Conservation (phyloP, 2,888 invertebrate genomes). For the Brachynemurus nebulosus region DNA sequence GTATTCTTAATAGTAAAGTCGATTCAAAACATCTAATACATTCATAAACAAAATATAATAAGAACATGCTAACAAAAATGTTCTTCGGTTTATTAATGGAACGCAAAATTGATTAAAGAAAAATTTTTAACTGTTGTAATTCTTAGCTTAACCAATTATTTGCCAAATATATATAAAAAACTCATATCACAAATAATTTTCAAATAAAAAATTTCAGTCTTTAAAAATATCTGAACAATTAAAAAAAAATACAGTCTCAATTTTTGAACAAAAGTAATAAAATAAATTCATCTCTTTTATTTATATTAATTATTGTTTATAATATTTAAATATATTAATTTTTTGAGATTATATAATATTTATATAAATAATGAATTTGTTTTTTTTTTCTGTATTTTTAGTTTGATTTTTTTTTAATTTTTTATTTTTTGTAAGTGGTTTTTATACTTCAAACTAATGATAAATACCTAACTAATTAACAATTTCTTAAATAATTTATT, state of each 20-base stretch:
- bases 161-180: slow-evolving; percentile 10
- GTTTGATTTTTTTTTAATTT: too few species aligned
- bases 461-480: neutral
- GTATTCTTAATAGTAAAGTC: too few species aligned
- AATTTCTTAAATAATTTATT: too few species aligned
- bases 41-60: too few species aligned
- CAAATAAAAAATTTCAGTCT: slow-evolving; percentile 9
- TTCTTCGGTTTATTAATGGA: too few species aligned
- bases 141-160: slow-evolving; percentile 6
- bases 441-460: neutral
- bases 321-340: slow-evolving; percentile 4
- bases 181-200: slow-evolving; percentile 11
- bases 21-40: too few species aligned
- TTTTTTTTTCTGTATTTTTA: too few species aligned
- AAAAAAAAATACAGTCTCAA: slow-evolving; percentile 9
- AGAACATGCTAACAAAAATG: too few species aligned
- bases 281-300: slow-evolving; percentile 4
- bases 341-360: slow-evolving; percentile 5
- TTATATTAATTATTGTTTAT: slow-evolving; percentile 8
- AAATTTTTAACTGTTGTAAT: slow-evolving; percentile 4
- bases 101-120: too few species aligned
- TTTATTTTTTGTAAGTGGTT: neutral
- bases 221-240: slow-evolving; percentile 9
- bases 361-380: slow-evolving; percentile 6
- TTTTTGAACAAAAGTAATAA: slow-evolving; percentile 8